phyloP scores from a whole-genome alignment of 2,797 vertebrate genomes.

The Hyperoplus lanceolatus region DNA sequence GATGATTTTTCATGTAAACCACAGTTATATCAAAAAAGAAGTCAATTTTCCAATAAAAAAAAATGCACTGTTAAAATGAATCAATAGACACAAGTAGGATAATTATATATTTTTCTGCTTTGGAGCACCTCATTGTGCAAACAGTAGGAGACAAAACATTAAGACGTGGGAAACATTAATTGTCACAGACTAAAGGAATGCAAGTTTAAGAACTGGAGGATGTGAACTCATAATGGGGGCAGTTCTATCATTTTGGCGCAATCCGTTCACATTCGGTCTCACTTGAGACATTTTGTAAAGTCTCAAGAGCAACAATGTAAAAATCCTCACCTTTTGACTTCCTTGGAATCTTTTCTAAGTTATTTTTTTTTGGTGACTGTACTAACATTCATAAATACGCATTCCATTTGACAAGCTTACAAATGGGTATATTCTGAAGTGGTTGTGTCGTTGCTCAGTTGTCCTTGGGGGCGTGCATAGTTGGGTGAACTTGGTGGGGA shows the following conservation, averaged over 20 bases:
- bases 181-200: slow-evolving; percentile 79
- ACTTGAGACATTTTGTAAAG: slow-evolving; percentile 35
- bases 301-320: slow-evolving; percentile 56
- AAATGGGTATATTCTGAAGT: slow-evolving; percentile 74
- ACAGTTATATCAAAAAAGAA: slow-evolving; percentile 84
- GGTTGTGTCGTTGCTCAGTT: slow-evolving; percentile 79
- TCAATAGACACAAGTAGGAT: slow-evolving; percentile 66
- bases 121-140: slow-evolving; percentile 77
- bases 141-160: slow-evolving; percentile 64
- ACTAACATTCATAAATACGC: slow-evolving; percentile 62
- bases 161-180: slow-evolving; percentile 65
- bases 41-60: slow-evolving; percentile 81
- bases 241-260: slow-evolving; percentile 66
- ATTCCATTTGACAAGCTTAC: slow-evolving; percentile 80
- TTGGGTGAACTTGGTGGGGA: slow-evolving; percentile 71
- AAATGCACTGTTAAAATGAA: slow-evolving; percentile 82
- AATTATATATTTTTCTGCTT: slow-evolving; percentile 64
- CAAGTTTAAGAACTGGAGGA: slow-evolving; percentile 68
- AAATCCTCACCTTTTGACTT: slow-evolving; percentile 54
- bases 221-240: slow-evolving; percentile 64
- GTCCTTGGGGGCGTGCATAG: slow-evolving; percentile 85
- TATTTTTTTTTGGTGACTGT: slow-evolving; percentile 52
- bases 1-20: slow-evolving; percentile 85
- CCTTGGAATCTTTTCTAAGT: slow-evolving; percentile 44
- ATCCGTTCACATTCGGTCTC: slow-evolving; percentile 70